phyloP scores from a whole-genome alignment of 2,113 vertebrate genomes.

The Coptodon rendalli region DNA sequence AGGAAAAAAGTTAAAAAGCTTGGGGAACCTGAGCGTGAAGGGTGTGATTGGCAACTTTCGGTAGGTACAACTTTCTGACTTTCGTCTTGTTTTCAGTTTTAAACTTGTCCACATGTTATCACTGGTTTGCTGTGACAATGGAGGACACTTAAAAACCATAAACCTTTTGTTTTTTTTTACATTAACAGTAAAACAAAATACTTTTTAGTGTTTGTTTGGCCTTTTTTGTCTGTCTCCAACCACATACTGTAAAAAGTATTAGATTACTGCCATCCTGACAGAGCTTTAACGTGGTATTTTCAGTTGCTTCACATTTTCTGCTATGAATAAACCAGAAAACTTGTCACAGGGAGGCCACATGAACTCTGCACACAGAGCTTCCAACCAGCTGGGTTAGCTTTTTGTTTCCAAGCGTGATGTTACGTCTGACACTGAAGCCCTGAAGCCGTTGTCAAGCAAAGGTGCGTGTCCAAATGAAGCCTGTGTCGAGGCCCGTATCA shows the following conservation, averaged over 20 bases:
- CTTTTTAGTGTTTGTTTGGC: neutral
- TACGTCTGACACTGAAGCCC: neutral
- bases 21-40: fast-evolving
- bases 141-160: neutral
- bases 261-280: neutral
- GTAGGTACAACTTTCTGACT: fast-evolving
- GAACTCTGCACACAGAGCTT: neutral
- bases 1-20: neutral
- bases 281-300: neutral
- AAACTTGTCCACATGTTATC: neutral
- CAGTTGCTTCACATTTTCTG: neutral
- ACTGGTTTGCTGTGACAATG: neutral
- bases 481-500: fast-evolving
- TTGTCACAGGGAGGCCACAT: neutral
- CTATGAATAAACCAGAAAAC: neutral
- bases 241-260: neutral
- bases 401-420: fast-evolving
- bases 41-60: fast-evolving
- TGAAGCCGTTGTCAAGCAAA: fast-evolving
- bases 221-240: fast-evolving
- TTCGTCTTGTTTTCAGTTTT: neutral
- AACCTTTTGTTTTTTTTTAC: neutral
- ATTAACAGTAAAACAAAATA: neutral
- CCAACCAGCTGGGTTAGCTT: neutral
- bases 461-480: fast-evolving